Percentiles rank a stretch among this genome's conserved stretches.
Conservation (phyloP, 2,113 vertebrate species). For the Prietella phreatophila region DNA sequence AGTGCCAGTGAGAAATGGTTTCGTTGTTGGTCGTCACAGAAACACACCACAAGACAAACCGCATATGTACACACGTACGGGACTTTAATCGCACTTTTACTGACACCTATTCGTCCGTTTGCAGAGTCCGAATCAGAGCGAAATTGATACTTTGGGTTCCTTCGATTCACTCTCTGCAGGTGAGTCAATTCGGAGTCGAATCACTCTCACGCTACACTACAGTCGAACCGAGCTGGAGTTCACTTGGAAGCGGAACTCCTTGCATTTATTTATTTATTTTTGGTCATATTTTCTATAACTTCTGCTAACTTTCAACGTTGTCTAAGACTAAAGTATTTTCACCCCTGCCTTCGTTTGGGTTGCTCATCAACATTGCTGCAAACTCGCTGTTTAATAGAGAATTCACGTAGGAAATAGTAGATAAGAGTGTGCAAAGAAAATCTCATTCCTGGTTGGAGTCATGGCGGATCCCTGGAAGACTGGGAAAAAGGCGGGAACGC, state of each 20-base stretch:
- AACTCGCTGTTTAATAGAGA: not conserved
- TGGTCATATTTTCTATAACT: not conserved
- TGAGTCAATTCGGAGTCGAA: not conserved
- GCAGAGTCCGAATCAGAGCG: not conserved
- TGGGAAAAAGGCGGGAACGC: not conserved
- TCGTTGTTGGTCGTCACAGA: not conserved
- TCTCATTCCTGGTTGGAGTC: not conserved
- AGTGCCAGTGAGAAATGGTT: too few species aligned
- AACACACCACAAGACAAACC: not conserved
- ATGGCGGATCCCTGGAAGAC: not conserved
- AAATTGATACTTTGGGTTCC: not conserved
- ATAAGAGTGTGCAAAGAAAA: not conserved
- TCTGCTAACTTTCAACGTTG: not conserved
- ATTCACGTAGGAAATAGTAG: not conserved
- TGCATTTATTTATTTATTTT: not conserved
- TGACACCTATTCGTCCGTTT: not conserved
- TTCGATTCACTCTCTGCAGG: not conserved
- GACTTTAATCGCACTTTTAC: not conserved
- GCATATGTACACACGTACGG: not conserved
- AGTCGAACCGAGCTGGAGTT: not conserved
- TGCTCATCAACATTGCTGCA: not conserved
- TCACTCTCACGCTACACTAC: not conserved
- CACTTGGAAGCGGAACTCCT: not conserved
- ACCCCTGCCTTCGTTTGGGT: not conserved
- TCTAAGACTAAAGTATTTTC: not conserved